Base-by-base conservation (phyloP, 2,113 vertebrate species). In the Ibidorhyncha struthersii region DNA sequence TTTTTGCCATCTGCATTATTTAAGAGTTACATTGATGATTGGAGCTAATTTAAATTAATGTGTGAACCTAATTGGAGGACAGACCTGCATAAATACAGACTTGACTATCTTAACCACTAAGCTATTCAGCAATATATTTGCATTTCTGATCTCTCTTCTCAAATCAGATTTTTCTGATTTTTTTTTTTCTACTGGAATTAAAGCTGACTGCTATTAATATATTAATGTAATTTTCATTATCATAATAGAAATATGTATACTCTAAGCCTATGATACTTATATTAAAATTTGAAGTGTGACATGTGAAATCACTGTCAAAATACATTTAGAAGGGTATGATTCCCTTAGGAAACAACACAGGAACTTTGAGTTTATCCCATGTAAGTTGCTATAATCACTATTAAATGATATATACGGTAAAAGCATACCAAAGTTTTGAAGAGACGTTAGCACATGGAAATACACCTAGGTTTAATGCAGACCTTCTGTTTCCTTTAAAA, bases 101-200 rank as follows among this genome's bases (percentile, higher is more conserved):
- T 62, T 82, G 84, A 19, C 20, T 76, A 4, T 81, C 41, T 89
- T 79, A 36, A 45, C 41, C 17, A 30, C 17, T 36, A 36, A 65
- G 19, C 56, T 79, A 9, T 82, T 71, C 32, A 61, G 41, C 43
- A 40, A 10, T 41, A 2, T 34, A 8, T 73, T 94, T 82, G 53
- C 49, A 83, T 82, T 86, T 79, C 50, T 86, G 22, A 23, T 66
- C 14, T 38, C 9, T 41, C 20, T 70, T 93, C 73, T 81, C n/a
- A 87, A 45, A 49, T 88, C 26, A 59, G 36, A 25, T 82, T 94
- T 93, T 80, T 96, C n/a, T n/a, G n/a, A n/a, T n/a, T n/a, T n/a
- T n/a, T n/a, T n/a, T n/a, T n/a, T n/a, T n/a, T n/a, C n/a, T n/a
- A n/a, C 8, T 76, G 58, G 45, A 73, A 66, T 93, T 59, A 70